A percentile compares a stretch with the other conserved stretches of the same genome.
phyloP scores from a whole-genome alignment of 2,888 invertebrate species.

The Hecatera dysodea region DNA sequence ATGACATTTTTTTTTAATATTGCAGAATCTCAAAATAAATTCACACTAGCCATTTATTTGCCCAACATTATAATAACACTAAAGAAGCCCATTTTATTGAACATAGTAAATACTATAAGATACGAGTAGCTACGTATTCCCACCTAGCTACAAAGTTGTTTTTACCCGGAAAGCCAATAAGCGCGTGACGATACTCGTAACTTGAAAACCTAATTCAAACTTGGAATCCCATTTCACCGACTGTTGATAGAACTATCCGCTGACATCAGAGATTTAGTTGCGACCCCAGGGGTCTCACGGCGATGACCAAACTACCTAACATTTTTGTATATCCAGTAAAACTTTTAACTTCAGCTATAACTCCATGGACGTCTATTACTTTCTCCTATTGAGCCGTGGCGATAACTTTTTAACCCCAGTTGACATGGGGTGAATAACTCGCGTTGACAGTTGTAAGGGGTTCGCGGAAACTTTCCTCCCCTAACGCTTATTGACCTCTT shows the following conservation, averaged over 20 bases:
- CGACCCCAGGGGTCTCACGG: slow-evolving; percentile 50
- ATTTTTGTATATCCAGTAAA: slow-evolving; percentile 70
- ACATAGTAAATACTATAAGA: slow-evolving; percentile 1
- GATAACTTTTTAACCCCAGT: slow-evolving; percentile 87
- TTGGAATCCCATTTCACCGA: slow-evolving; percentile 51
- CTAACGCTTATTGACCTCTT: slow-evolving; percentile 84
- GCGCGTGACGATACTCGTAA: slow-evolving; percentile 35
- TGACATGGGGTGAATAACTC: slow-evolving; percentile 86
- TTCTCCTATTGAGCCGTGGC: slow-evolving; percentile 79
- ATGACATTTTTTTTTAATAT: no score
- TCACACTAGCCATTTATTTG: background rate
- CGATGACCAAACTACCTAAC: slow-evolving; percentile 65
- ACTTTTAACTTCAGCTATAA: slow-evolving; percentile 72
- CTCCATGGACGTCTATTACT: slow-evolving; percentile 82
- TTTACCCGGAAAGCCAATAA: slow-evolving; percentile 40
- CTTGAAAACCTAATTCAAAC: slow-evolving; percentile 58
- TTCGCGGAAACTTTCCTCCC: slow-evolving; percentile 78
- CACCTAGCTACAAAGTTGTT: slow-evolving; percentile 14
- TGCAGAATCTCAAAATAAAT: no score
- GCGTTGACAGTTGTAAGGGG: slow-evolving; percentile 85
- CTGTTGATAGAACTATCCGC: slow-evolving; percentile 58
- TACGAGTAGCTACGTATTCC: slow-evolving; percentile 7
- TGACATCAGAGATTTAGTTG: slow-evolving; percentile 63
- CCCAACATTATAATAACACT: background rate
- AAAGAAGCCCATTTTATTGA: background rate